phyloP scores from a whole-genome alignment of 2,888 invertebrate species.

The Pinctada fucata region DNA sequence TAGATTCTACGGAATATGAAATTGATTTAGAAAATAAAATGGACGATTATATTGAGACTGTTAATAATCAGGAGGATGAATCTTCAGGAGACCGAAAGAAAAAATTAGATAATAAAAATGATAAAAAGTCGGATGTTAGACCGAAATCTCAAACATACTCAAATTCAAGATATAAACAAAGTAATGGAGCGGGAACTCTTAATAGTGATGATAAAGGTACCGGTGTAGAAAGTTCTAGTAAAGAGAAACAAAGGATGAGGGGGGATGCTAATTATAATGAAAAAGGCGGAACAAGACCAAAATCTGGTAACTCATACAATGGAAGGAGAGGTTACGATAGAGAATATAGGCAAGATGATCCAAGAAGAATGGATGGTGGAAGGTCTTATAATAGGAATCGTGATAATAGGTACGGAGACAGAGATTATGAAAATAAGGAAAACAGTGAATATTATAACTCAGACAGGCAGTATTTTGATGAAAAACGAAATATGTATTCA shows the following conservation, averaged over 20 bases:
- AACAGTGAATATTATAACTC: background rate
- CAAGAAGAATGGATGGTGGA: background rate
- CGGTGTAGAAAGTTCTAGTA: background rate
- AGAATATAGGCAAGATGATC: background rate
- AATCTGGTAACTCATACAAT: background rate
- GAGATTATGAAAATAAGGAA: background rate
- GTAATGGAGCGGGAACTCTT: background rate
- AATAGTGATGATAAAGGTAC: background rate
- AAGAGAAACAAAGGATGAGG: background rate
- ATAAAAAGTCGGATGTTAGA: background rate
- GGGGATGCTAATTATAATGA: background rate
- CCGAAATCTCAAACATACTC: no score
- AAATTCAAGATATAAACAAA: no score
- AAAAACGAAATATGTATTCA: conserved; percentile 6
- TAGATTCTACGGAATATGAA: background rate
- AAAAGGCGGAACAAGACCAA: background rate
- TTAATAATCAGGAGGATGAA: background rate
- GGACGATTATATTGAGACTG: background rate
- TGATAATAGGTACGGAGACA: background rate
- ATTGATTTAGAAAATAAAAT: conserved; percentile 11
- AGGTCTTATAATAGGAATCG: background rate
- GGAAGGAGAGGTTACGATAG: background rate
- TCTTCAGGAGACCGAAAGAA: background rate
- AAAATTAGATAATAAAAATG: background rate
- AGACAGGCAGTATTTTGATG: background rate